Evolutionary conservation across 2,888 invertebrate species (phyloP).

Genomic region (Tiphia femorata): DNA sequence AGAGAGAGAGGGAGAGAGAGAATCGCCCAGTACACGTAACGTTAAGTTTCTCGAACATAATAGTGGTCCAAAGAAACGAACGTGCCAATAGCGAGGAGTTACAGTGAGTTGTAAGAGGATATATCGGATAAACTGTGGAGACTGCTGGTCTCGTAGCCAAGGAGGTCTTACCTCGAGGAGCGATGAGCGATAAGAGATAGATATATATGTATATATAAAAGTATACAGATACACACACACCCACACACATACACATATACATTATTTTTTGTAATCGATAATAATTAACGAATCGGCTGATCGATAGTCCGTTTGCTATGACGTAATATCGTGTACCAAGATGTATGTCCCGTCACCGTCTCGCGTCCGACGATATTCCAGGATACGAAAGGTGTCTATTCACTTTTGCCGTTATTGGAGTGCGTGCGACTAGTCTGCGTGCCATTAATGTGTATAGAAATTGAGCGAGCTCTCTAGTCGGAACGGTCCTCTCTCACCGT

Average conservation of each 20-base stretch:
- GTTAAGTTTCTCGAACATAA: slow-evolving; percentile 27
- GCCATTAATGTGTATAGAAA: slow-evolving; percentile 32
- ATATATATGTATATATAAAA: slow-evolving; percentile 14
- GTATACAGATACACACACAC: slow-evolving; percentile 23
- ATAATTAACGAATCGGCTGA: slow-evolving; percentile 12
- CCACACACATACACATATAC: too few species aligned
- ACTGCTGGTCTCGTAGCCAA: slow-evolving; percentile 25
- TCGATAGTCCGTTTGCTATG: too few species aligned
- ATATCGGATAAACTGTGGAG: slow-evolving; percentile 23
- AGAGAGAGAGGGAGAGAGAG: background rate
- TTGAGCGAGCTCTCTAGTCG: slow-evolving; percentile 40
- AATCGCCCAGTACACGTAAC: background rate
- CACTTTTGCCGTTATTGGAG: too few species aligned
- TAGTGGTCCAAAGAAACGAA: slow-evolving; percentile 62
- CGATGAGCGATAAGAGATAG: slow-evolving; percentile 13
- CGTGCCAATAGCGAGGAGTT: slow-evolving; percentile 63
- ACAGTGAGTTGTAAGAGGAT: slow-evolving; percentile 30
- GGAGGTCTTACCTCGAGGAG: slow-evolving; percentile 24
- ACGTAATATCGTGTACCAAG: background rate
- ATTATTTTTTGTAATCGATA: slow-evolving; percentile 48
- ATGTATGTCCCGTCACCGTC: slow-evolving; percentile 11
- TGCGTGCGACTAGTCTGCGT: slow-evolving; percentile 44
- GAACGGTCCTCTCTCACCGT: slow-evolving; percentile 53
- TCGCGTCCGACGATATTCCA: too few species aligned
- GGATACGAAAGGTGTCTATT: too few species aligned